Base-by-base conservation (phyloP, 2,113 vertebrate species). In the Nothobranchius furzeri region DNA sequence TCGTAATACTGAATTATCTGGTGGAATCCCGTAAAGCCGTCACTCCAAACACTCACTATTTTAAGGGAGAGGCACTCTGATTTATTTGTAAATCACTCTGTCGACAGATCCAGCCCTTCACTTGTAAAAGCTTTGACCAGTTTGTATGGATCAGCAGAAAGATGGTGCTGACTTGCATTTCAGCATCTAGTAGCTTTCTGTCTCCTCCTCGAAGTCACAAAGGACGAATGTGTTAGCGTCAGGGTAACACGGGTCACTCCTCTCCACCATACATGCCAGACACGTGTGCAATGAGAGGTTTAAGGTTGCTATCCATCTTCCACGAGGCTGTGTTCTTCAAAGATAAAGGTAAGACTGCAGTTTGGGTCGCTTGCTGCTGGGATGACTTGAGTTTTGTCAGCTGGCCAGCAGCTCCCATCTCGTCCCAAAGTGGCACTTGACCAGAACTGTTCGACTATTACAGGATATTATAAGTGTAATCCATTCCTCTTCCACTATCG, bases 341-440 rank as follows among this genome's bases (percentile, higher is more conserved):
- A 2, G 24, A 20, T 54, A 36, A 69, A 58, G 8, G 13, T 11
- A 61, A 49, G 35, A 48, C 25, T 70, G 57, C 17, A 10, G 36
- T 25, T 12, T 42, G 20, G 3, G 9, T 37, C 50, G 25, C 20
- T 37, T 42, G 17, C 0, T n/a, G 56, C 0, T n/a, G 56, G n/a
- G 64, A 74, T 73, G 60, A 50, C 61, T 3, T 40, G 42, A 42
- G 61, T 65, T 67, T 71, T 47, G n/a, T 71, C 58, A 61, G 30
- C 70, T 45, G 71, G 61, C 40, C 81, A 50, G 64, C n/a, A 48
- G 55, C 53, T 55, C 54, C 50, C 53, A 48, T 71, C 61, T 40
- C 15, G 45, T 80, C 64, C 61, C 58, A 50, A 75, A 80, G 66
- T 55, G 71, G 58, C 59, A 69, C 48, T 80, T 81, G 74, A 86